Evolutionary conservation across 2,888 invertebrate genomes (phyloP).

Genomic region (Adelphocoris suturalis): DNA sequence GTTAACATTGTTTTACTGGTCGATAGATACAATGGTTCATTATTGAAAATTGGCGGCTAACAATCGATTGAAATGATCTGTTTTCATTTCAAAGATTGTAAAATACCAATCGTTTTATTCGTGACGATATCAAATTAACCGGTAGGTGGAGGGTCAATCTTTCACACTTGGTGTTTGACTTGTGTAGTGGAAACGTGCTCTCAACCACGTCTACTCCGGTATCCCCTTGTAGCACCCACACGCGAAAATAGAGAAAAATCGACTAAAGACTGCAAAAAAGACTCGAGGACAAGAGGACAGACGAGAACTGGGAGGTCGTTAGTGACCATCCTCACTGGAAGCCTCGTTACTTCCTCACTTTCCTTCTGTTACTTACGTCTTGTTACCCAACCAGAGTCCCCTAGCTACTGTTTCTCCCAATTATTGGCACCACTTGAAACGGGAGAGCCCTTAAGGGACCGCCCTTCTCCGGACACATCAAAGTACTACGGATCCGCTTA

Average conservation of each 20-base stretch:
- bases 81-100: too few species aligned
- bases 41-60: too few species aligned
- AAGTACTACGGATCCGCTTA: conserved; percentile 50
- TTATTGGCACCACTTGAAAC: conserved; percentile 69
- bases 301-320: conserved; percentile 48
- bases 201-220: not conserved
- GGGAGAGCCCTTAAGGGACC: conserved; percentile 62
- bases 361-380: conserved; percentile 53
- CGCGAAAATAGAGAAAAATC: not conserved
- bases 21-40: too few species aligned
- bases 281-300: conserved; percentile 19
- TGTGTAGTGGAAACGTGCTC: conserved; percentile 21
- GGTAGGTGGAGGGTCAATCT: too few species aligned
- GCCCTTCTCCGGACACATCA: conserved; percentile 53
- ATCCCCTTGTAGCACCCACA: not conserved
- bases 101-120: too few species aligned
- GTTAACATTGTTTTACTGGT: too few species aligned
- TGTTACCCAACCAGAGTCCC: conserved; percentile 64
- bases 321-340: conserved; percentile 64
- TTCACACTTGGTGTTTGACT: not conserved
- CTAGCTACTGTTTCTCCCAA: conserved; percentile 67
- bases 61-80: too few species aligned
- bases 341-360: conserved; percentile 62
- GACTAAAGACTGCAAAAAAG: not conserved
- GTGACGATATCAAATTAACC: too few species aligned